Conservation (phyloP, 2,113 vertebrate species). For the Morone saxatilis region DNA sequence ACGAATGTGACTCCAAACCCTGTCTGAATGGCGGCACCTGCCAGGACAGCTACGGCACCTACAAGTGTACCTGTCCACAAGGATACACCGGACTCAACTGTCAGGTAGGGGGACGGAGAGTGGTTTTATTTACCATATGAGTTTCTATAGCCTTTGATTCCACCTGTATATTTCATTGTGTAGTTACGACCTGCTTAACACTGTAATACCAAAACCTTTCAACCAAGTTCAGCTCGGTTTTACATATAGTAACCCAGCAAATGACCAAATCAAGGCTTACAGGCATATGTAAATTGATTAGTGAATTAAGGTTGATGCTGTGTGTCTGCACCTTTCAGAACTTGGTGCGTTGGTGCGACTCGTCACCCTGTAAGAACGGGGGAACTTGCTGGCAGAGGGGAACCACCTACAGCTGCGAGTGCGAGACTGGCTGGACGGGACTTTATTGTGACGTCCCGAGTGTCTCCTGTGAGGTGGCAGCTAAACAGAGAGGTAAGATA, state of each 20-base stretch:
- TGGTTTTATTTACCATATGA: background rate
- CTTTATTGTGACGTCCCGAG: slow-evolving; percentile 95
- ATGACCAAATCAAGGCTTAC: background rate
- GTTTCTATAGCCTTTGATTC: background rate
- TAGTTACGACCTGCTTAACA: background rate
- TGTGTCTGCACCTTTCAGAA: slow-evolving; percentile 81
- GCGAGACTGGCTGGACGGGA: slow-evolving; percentile 92
- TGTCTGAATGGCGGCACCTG: slow-evolving; percentile 95
- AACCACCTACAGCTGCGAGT: slow-evolving; percentile 91
- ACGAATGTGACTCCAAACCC: slow-evolving; percentile 95
- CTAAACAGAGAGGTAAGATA: slow-evolving; percentile 89
- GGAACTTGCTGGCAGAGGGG: slow-evolving; percentile 94
- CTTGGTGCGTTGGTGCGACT: slow-evolving; percentile 94
- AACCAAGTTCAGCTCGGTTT: background rate
- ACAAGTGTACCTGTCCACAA: slow-evolving; percentile 95
- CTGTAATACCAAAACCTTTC: background rate
- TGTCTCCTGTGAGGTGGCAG: slow-evolving; percentile 96
- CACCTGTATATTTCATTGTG: too few species aligned
- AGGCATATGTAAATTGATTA: background rate
- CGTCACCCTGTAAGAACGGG: slow-evolving; percentile 93
- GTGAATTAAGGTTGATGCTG: background rate
- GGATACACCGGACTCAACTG: slow-evolving; percentile 95
- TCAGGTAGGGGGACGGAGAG: slow-evolving; percentile 85
- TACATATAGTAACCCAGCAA: background rate
- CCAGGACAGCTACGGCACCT: slow-evolving; percentile 95